These are phyloP conservation scores for Oppia nitens DNA, from an alignment of 1,140 invertebrate genomes.

Conservation along the genomic window DNA sequence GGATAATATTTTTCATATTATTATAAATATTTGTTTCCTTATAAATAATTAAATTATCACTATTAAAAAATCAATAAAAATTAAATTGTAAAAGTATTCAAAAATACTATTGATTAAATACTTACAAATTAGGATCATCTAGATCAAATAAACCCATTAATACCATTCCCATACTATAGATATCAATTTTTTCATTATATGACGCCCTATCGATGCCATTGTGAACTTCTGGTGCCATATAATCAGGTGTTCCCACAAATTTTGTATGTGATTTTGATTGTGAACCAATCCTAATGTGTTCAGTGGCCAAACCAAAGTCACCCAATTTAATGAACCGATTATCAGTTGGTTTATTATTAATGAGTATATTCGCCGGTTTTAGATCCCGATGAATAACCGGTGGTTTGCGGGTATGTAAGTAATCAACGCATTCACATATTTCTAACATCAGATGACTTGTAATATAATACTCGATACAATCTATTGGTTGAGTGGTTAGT, in stretches of 20 bases:
- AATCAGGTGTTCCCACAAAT: background rate
- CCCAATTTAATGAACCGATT: slow-evolving; percentile 57
- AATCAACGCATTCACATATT: background rate
- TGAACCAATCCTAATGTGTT: slow-evolving; percentile 43
- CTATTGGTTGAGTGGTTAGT: background rate
- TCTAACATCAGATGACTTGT: background rate
- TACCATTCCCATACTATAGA: no score
- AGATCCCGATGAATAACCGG: slow-evolving; percentile 74
- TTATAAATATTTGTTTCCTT: no score
- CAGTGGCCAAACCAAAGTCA: slow-evolving; percentile 89
- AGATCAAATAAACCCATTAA: no score
- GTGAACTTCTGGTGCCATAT: background rate
- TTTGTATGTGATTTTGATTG: background rate
- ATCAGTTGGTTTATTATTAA: slow-evolving; percentile 50
- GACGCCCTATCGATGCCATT: no score
- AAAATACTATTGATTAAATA: no score
- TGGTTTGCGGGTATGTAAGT: background rate
- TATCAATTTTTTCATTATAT: no score
- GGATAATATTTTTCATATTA: no score
- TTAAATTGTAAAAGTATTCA: no score
- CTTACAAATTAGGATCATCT: no score
- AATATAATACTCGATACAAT: background rate
- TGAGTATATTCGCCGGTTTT: slow-evolving; percentile 86
- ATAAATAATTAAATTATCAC: no score
- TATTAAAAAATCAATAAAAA: no score